phyloP scores from a whole-genome alignment of 2,113 vertebrate genomes.

The Coptodon rendalli region DNA sequence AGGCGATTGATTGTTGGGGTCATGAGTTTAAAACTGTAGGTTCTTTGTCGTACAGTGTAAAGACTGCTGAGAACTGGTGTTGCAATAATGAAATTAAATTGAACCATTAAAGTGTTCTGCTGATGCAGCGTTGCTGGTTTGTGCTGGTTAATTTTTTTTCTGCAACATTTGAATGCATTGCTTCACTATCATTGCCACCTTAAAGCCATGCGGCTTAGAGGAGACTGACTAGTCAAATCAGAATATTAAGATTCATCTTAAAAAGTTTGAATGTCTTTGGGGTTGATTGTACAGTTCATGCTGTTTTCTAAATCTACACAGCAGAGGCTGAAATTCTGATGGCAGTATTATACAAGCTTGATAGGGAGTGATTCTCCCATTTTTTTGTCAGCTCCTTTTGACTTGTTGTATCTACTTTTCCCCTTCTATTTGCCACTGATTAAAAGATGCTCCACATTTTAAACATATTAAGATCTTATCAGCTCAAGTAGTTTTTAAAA shows the following conservation, averaged over 20 bases:
- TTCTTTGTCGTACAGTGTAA: not conserved
- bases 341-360: not conserved
- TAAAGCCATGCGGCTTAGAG: not conserved
- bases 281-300: not conserved
- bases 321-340: not conserved
- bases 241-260: not conserved
- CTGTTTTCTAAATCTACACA: not conserved
- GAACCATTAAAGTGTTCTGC: not conserved
- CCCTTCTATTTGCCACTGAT: not conserved
- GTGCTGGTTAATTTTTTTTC: rapidly evolving
- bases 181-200: not conserved
- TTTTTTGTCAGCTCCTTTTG: not conserved
- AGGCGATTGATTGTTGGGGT: not conserved
- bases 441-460: not conserved
- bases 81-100: not conserved
- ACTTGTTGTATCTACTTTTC: not conserved
- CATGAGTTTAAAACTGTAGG: not conserved
- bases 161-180: not conserved
- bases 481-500: not conserved
- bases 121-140: not conserved
- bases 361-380: not conserved
- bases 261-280: not conserved
- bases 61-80: not conserved
- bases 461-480: not conserved
- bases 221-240: not conserved